phyloP scores from a whole-genome alignment of 2,888 invertebrate species.

The Xestobium rufovillosum region DNA sequence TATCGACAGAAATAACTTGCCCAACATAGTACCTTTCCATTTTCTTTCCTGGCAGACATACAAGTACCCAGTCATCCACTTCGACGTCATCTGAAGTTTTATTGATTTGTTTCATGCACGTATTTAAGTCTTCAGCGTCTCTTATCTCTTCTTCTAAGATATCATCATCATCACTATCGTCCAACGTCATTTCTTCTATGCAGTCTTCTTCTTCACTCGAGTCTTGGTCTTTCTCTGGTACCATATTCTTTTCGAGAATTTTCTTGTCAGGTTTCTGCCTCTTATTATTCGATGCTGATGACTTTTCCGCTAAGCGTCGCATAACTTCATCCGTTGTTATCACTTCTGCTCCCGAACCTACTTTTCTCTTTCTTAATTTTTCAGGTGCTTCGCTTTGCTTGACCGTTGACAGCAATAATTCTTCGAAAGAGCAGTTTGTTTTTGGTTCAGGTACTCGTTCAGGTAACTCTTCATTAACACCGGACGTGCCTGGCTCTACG shows the following conservation, averaged over 20 bases:
- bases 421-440: too few species aligned
- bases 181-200: background rate
- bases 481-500: too few species aligned
- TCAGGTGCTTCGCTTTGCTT: too few species aligned
- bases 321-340: background rate
- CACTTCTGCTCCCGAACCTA: background rate
- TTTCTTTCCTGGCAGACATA: background rate
- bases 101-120: background rate
- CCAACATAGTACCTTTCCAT: background rate
- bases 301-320: too few species aligned
- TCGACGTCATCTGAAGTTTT: constrained; percentile 1
- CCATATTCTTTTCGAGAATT: too few species aligned
- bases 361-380: too few species aligned
- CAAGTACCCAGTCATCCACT: background rate
- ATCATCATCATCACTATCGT: background rate
- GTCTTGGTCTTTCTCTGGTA: too few species aligned
- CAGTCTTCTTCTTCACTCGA: background rate
- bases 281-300: too few species aligned
- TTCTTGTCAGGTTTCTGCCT: too few species aligned
- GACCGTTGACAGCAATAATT: too few species aligned
- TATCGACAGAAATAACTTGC: constrained; percentile 1
- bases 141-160: background rate
- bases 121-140: background rate
- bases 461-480: too few species aligned
- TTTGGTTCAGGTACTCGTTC: too few species aligned